Conservation (phyloP, 2,797 vertebrate genomes). For the Calcarius lapponicus region DNA sequence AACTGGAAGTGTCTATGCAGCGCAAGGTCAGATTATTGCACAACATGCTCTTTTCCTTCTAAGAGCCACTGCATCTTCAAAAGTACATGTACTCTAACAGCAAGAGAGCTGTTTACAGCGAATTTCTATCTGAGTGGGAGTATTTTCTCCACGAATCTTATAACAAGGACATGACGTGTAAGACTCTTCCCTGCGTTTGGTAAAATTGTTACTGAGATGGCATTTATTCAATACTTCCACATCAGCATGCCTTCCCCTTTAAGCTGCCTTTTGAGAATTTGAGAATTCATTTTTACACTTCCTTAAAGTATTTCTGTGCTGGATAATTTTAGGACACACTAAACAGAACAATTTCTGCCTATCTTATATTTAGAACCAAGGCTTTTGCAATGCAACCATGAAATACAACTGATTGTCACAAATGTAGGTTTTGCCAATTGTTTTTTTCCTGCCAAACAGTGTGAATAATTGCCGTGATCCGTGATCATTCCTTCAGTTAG, state of each 20-base stretch:
- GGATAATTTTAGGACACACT: conserved; percentile 50
- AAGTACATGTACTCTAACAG: conserved; percentile 50
- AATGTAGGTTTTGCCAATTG: background rate
- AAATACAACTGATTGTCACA: conserved; percentile 46
- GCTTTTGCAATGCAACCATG: conserved; percentile 16
- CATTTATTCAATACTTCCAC: conserved; percentile 39
- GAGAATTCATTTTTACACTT: conserved; percentile 60
- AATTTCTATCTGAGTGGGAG: conserved; percentile 60
- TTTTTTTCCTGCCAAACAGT: background rate
- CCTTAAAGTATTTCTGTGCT: conserved; percentile 41
- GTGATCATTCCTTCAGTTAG: background rate
- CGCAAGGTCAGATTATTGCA: conserved; percentile 45
- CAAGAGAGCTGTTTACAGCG: conserved; percentile 53
- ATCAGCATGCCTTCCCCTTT: conserved; percentile 44
- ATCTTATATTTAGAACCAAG: conserved; percentile 51
- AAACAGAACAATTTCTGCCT: conserved; percentile 46
- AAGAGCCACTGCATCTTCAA: conserved; percentile 63
- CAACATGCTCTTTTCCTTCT: conserved; percentile 47
- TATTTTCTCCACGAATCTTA: conserved; percentile 56
- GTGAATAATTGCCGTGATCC: background rate
- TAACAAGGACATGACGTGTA: conserved; percentile 32
- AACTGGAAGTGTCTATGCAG: conserved; percentile 62
- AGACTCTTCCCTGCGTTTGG: background rate
- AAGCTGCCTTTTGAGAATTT: conserved; percentile 41
- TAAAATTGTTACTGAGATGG: background rate